A percentile compares a stretch with the other conserved stretches of the same genome.
These are phyloP conservation scores for Stegostoma tigrinum DNA, from an alignment of 2,113 vertebrate genomes.

Conservation along the genomic window DNA sequence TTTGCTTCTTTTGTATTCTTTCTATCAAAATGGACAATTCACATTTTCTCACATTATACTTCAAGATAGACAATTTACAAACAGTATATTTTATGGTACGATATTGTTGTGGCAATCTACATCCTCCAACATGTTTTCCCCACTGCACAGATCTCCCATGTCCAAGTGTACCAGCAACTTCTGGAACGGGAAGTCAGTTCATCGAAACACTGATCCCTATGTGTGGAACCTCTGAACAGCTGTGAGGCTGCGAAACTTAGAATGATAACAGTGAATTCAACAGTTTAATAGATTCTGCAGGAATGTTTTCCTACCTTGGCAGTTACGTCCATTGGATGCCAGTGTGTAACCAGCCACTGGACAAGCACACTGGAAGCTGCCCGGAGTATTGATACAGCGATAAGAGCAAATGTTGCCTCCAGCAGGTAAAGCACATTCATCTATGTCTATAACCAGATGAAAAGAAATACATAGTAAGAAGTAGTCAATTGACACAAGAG, in stretches of 20 bases:
- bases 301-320: conserved; percentile 69
- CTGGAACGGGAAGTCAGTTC: too few species aligned
- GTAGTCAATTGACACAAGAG: background rate
- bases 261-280: background rate
- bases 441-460: conserved; percentile 67
- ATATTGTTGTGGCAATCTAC: background rate
- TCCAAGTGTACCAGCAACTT: too few species aligned
- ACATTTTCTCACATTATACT: too few species aligned
- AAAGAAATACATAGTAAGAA: background rate
- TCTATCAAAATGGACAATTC: too few species aligned
- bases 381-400: conserved; percentile 76
- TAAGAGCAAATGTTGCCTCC: conserved; percentile 91
- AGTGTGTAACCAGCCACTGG: conserved; percentile 73
- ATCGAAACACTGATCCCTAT: too few species aligned
- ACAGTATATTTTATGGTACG: background rate
- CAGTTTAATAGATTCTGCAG: background rate
- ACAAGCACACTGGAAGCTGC: conserved; percentile 91
- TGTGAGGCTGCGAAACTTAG: too few species aligned
- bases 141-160: too few species aligned
- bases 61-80: background rate
- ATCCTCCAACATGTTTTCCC: too few species aligned
- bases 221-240: too few species aligned
- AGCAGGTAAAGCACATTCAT: conserved; percentile 89
- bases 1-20: too few species aligned
- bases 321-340: conserved; percentile 82